Evolutionary conservation across 2,113 vertebrate genomes (phyloP).

Genomic region (Sphyrna mokarran): DNA sequence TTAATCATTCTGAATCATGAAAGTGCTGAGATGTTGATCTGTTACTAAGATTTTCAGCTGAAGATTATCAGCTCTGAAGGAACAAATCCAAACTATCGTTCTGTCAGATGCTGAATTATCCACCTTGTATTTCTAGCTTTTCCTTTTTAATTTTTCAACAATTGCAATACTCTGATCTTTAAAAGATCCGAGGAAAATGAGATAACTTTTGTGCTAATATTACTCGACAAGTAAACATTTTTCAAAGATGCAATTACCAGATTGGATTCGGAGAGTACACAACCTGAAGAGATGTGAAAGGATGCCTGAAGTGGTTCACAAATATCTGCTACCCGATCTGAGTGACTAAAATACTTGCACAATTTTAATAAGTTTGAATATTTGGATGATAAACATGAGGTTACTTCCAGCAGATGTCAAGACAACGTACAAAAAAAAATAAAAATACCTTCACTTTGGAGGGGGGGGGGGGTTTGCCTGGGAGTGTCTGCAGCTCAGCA

Average conservation of each 20-base stretch:
- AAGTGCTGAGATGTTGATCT: neutral
- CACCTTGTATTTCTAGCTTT: neutral
- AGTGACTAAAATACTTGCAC: neutral
- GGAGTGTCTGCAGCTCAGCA: neutral
- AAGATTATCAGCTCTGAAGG: neutral
- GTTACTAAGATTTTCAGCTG: neutral
- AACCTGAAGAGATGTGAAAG: neutral
- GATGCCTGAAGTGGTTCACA: neutral
- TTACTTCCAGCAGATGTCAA: neutral
- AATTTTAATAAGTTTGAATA: neutral
- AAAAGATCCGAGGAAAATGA: neutral
- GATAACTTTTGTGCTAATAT: neutral
- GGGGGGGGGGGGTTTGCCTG: neutral
- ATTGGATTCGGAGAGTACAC: neutral
- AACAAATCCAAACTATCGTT: neutral
- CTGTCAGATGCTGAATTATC: neutral
- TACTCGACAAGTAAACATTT: neutral
- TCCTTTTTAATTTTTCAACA: neutral
- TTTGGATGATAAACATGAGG: neutral
- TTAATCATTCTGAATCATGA: neutral
- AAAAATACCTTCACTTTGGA: neutral
- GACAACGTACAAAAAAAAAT: neutral
- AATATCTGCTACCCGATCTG: neutral
- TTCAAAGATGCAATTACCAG: neutral
- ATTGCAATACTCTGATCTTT: neutral